Evolutionary conservation across 2,888 invertebrate genomes (phyloP).

Genomic region (Rapana venosa): DNA sequence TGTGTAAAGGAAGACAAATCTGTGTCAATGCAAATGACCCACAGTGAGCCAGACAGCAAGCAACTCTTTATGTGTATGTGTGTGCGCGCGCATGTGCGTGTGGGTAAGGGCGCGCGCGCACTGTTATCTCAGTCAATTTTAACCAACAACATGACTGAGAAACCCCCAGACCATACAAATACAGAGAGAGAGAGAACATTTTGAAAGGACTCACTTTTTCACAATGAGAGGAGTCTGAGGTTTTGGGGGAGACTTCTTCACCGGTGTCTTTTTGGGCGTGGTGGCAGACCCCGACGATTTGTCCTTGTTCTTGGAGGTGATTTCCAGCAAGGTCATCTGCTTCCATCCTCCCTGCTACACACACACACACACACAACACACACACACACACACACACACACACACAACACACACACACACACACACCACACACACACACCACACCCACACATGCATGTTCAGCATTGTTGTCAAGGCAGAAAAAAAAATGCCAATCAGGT

Average conservation of each 20-base stretch:
- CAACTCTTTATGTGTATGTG: no score
- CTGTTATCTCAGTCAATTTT: no score
- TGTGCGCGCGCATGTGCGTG: no score
- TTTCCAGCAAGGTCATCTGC: slow-evolving; percentile 73
- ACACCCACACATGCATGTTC: no score
- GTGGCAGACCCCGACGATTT: slow-evolving; percentile 61
- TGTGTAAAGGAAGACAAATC: no score
- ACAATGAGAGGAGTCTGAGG: slow-evolving; percentile 68
- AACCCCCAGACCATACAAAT: background rate
- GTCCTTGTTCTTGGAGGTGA: slow-evolving; percentile 65
- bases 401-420: background rate
- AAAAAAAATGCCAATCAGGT: background rate
- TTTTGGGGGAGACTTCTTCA: slow-evolving; percentile 52
- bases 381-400: background rate
- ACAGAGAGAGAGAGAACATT: background rate
- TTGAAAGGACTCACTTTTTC: slow-evolving; percentile 53
- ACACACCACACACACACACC: no score
- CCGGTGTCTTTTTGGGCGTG: slow-evolving; percentile 50
- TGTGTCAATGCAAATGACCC: no score
- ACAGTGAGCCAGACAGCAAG: no score
- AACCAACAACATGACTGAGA: no score
- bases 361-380: slow-evolving; percentile 1
- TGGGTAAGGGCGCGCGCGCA: no score
- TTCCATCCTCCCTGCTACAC: slow-evolving; percentile 53
- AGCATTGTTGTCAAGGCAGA: background rate